phyloP scores from a whole-genome alignment of 2,797 vertebrate genomes.

The Poeciliopsis infans region DNA sequence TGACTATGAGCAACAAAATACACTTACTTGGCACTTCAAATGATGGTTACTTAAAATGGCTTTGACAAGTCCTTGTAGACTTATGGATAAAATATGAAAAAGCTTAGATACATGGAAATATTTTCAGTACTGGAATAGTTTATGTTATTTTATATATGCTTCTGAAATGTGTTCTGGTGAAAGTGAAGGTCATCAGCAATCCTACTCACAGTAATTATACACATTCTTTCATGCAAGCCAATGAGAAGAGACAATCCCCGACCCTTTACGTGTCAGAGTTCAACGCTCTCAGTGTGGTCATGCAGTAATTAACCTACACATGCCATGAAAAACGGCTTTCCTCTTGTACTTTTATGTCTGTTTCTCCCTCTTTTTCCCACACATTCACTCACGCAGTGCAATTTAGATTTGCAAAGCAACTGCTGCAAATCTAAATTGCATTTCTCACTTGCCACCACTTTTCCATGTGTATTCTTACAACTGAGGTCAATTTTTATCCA shows the following conservation, averaged over 20 bases:
- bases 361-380: background rate
- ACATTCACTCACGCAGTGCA: constrained; percentile 1
- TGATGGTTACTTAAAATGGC: background rate
- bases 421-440: constrained; percentile 39
- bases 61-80: background rate
- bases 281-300: constrained; percentile 61
- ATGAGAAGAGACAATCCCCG: constrained; percentile 48
- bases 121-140: background rate
- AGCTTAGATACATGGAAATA: background rate
- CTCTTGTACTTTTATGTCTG: background rate
- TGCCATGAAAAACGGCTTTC: constrained; percentile 29
- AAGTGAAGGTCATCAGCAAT: constrained; percentile 62
- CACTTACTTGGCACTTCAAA: background rate
- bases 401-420: constrained; percentile 24
- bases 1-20: background rate
- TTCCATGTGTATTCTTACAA: constrained; percentile 31
- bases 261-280: constrained; percentile 58
- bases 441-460: constrained; percentile 25
- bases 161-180: constrained; percentile 26
- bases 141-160: background rate
- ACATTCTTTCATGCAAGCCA: constrained; percentile 56
- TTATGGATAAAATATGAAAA: background rate
- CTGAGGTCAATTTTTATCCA: constrained; percentile 40
- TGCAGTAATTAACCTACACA: constrained; percentile 68
- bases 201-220: constrained; percentile 65